A percentile compares a stretch with the other conserved stretches of the same genome.
Conservation (phyloP, 2,888 invertebrate species). For the Mellilla xanthometata region DNA sequence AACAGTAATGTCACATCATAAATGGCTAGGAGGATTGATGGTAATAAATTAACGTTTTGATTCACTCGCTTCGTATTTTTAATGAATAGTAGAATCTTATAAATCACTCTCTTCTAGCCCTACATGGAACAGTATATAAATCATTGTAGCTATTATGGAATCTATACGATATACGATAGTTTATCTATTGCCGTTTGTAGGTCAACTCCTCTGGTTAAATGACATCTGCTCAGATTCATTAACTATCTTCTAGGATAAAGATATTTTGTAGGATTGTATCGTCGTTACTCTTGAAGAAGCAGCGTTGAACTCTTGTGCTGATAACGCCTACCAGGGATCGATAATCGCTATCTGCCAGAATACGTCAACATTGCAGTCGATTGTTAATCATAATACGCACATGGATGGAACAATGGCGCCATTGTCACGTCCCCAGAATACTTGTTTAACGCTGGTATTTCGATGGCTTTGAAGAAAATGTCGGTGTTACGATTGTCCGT, state of each 20-base stretch:
- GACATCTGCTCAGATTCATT: slow-evolving; percentile 6
- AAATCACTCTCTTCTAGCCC: slow-evolving; percentile 53
- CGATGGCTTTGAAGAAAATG: slow-evolving; percentile 55
- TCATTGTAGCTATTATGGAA: slow-evolving; percentile 39
- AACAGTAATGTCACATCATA: slow-evolving; percentile 28
- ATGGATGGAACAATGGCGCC: slow-evolving; percentile 51
- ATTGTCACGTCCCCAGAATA: slow-evolving; percentile 63
- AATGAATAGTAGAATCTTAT: slow-evolving; percentile 45
- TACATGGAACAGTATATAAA: slow-evolving; percentile 50
- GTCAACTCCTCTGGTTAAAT: slow-evolving; percentile 12
- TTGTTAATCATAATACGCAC: slow-evolving; percentile 23
- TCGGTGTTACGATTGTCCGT: slow-evolving; percentile 10
- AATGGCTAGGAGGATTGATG: slow-evolving; percentile 31
- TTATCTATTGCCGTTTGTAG: slow-evolving; percentile 14
- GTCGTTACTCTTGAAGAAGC: too few species aligned
- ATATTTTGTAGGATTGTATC: too few species aligned
- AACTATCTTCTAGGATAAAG: not conserved
- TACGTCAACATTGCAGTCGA: slow-evolving; percentile 28
- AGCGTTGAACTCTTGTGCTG: too few species aligned
- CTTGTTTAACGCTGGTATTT: slow-evolving; percentile 45
- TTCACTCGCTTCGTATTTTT: slow-evolving; percentile 34
- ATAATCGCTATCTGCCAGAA: slow-evolving; percentile 2
- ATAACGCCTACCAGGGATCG: slow-evolving; percentile 1
- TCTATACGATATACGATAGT: slow-evolving; percentile 8
- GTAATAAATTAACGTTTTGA: slow-evolving; percentile 32